These are phyloP conservation scores for Apodemia mormo DNA, from an alignment of 2,888 invertebrate genomes.

Conservation along the genomic window DNA sequence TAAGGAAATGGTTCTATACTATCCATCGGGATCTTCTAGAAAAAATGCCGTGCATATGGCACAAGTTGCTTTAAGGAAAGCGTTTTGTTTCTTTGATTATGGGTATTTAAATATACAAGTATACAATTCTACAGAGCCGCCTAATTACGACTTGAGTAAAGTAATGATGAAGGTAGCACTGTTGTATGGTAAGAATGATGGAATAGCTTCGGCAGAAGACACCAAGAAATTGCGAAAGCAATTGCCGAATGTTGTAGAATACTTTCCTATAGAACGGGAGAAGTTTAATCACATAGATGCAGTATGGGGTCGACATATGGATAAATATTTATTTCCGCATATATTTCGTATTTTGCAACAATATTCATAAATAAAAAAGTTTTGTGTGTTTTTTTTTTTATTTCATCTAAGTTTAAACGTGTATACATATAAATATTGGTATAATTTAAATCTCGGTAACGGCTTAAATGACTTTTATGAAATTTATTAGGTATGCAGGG, in stretches of 20 bases:
- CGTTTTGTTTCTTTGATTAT: conserved; percentile 3
- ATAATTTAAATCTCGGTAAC: too few species aligned
- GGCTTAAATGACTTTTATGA: too few species aligned
- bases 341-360: conserved; percentile 40
- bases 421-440: too few species aligned
- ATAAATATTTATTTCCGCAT: conserved; percentile 38
- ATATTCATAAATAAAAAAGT: conserved; percentile 4
- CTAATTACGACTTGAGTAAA: conserved; percentile 43
- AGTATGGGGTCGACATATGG: conserved; percentile 42
- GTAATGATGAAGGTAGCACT: conserved; percentile 42
- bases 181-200: conserved; percentile 41
- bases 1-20: background rate
- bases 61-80: background rate
- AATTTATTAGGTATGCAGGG: too few species aligned
- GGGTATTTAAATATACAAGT: conserved; percentile 31
- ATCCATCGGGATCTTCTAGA: background rate
- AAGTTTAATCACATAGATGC: conserved; percentile 44
- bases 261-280: conserved; percentile 33
- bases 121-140: conserved; percentile 40
- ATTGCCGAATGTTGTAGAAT: conserved; percentile 43
- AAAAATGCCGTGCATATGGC: background rate
- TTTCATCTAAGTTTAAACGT: too few species aligned
- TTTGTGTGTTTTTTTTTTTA: too few species aligned
- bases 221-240: conserved; percentile 34
- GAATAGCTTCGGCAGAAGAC: conserved; percentile 38